These are phyloP conservation scores for Fulica atra DNA, from an alignment of 2,113 vertebrate genomes.

Conservation along the genomic window DNA sequence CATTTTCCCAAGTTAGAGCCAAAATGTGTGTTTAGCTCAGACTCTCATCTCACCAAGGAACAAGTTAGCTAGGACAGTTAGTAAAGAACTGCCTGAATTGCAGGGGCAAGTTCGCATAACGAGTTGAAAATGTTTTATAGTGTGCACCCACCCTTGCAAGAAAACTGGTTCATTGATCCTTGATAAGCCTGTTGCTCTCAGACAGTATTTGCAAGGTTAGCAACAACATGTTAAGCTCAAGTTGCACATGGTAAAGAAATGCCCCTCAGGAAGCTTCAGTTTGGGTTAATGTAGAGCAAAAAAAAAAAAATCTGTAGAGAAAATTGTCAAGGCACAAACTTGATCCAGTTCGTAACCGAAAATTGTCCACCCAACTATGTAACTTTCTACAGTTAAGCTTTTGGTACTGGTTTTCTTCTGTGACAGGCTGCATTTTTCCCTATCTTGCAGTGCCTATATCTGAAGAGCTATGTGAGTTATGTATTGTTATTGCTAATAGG, in stretches of 20 bases:
- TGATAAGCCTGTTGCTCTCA: background rate
- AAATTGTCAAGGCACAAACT: background rate
- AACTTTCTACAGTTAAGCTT: background rate
- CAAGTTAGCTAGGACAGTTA: background rate
- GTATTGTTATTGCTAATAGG: background rate
- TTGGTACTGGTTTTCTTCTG: background rate
- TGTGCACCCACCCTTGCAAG: background rate
- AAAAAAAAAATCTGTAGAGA: background rate
- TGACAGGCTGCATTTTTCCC: background rate
- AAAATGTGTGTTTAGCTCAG: background rate
- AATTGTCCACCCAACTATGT: background rate
- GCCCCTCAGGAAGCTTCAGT: background rate
- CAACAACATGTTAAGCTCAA: background rate
- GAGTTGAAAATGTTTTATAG: background rate
- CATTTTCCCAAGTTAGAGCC: background rate
- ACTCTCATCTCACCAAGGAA: background rate
- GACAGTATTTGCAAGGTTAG: background rate
- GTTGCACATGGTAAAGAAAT: background rate
- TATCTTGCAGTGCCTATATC: no score
- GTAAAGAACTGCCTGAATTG: background rate
- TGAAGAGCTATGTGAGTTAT: background rate
- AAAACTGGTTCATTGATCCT: background rate
- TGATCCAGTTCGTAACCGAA: background rate
- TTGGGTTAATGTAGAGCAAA: background rate
- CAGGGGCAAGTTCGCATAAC: fast-evolving